Evolutionary conservation across 2,888 invertebrate genomes (phyloP).

Genomic region (Embidobia sp.): DNA sequence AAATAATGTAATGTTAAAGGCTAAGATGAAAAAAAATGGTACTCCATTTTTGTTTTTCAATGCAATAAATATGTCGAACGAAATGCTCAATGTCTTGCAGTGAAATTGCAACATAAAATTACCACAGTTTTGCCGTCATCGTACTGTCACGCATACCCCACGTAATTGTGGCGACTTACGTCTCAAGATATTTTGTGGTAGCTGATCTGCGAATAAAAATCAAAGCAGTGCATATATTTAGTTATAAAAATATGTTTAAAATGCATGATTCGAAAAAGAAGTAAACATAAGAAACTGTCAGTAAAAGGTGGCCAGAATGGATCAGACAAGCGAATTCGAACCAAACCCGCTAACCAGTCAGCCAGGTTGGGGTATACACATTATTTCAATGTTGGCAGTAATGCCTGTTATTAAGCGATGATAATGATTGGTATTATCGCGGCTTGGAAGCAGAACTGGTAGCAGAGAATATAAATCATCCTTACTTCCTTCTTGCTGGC

Average conservation of each 20-base stretch:
- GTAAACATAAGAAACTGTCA: conserved; percentile 65
- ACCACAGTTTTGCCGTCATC: conserved; percentile 34
- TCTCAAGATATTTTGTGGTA: conserved; percentile 13
- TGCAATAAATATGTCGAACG: conserved; percentile 11
- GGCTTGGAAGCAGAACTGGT: conserved; percentile 81
- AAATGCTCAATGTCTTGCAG: too few relatives aligned
- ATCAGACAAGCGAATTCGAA: conserved; percentile 69
- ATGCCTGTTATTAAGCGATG: conserved; percentile 82
- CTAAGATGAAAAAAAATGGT: too few relatives aligned
- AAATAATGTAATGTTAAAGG: too few relatives aligned
- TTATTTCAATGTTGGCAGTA: conserved; percentile 82
- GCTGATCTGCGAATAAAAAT: conserved; percentile 29
- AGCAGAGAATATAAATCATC: conserved; percentile 82
- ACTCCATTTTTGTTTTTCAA: too few relatives aligned
- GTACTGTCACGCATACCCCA: conserved; percentile 34
- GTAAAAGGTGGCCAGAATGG: conserved; percentile 72
- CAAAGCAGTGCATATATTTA: conserved; percentile 30
- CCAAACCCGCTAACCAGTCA: conserved; percentile 65
- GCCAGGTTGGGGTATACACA: conserved; percentile 75
- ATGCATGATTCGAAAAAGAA: conserved; percentile 56
- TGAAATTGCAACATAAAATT: conserved; percentile 42
- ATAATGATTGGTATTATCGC: conserved; percentile 82
- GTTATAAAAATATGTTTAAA: conserved; percentile 51
- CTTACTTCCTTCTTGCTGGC: conserved; percentile 80
- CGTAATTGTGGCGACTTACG: conserved; percentile 27